Evolutionary conservation across 2,113 vertebrate genomes (phyloP), one percentile per base, ranked within the genome.

Genomic region (Salvelinus sp.): DNA sequence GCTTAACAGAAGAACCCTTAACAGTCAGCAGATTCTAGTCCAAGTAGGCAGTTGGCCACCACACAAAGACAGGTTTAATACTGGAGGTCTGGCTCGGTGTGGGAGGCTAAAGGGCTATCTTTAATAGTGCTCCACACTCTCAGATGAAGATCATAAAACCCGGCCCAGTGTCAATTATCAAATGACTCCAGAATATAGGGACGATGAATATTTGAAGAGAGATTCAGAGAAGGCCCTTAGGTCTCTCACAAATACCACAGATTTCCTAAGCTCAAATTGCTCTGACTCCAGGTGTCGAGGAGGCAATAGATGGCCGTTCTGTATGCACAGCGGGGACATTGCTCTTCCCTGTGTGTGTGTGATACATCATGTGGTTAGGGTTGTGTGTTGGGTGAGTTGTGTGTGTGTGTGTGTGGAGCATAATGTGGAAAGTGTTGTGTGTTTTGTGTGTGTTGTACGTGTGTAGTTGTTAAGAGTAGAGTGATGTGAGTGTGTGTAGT

Each of bases 11-110:
- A 73, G 50, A 70, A 57, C 76, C 16, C 76, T 80, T 69, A 57
- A 13, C 78, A 74, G 82, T 91, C 85, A 89, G 89, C 86, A 88
- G 80, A 87, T 89, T 88, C 83, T 73, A 77, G 81, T 86, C 74
- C 76, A 83, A 75, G 74, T 73, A 77, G 16, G 48, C 75, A 72
- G 58, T 72, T 48, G 79, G 70, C 71, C 1, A 47, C 16, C 14
- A 54, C 50, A 54, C 14, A 54, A 54, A 54, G 50, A 54, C 12
- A 18, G 50, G 76, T 63, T 86, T 79, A 86, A 88, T 69, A 79
- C 76, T 80, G 75, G 60, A 2, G 3, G 57, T 23, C n/a, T n/a
- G 18, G 38, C 60, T 54, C 71, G 30, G 72, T 68, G 73, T 57
- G 47, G 74, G 25, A 30, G 72, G 54, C 18, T 22, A 20, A 60